Conservation (phyloP, 2,113 vertebrate genomes). For the Peromyscus maniculatus region DNA sequence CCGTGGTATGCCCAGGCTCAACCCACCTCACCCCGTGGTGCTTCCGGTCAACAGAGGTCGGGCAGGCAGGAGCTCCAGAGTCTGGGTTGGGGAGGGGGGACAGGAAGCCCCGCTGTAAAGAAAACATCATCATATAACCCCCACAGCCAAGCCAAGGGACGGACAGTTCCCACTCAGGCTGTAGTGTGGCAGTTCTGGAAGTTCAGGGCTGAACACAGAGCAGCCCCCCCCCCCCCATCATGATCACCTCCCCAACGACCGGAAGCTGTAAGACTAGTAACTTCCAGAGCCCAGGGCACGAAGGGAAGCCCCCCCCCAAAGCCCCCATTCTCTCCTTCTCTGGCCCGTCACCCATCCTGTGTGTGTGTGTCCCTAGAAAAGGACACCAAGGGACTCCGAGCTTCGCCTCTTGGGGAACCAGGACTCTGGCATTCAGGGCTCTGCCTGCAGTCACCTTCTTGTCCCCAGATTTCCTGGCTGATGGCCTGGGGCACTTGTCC, state of each 20-base stretch:
- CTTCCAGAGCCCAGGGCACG: rapidly evolving
- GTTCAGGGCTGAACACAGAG: not conserved
- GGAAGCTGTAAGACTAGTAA: not conserved
- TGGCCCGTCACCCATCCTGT: rapidly evolving
- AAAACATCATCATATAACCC: not conserved
- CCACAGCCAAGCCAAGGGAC: not conserved
- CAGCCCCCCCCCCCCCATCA: not conserved
- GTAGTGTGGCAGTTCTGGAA: not conserved
- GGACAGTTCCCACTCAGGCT: not conserved
- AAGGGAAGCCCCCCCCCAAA: rapidly evolving
- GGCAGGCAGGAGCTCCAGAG: not conserved
- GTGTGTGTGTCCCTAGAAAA: not conserved
- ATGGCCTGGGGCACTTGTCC: rapidly evolving
- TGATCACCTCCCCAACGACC: not conserved
- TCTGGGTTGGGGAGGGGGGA: not conserved
- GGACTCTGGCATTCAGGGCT: not conserved
- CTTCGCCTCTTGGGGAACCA: not conserved
- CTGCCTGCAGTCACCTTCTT: not conserved
- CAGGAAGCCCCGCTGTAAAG: rapidly evolving
- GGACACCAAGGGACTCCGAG: rapidly evolving
- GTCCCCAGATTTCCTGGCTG: not conserved
- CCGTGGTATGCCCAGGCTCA: not conserved
- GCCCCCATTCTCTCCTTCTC: not conserved
- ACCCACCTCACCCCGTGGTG: rapidly evolving
- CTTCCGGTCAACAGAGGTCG: no score